Conservation (phyloP, 2,888 invertebrate genomes). For the Zootermopsis nevadensis region DNA sequence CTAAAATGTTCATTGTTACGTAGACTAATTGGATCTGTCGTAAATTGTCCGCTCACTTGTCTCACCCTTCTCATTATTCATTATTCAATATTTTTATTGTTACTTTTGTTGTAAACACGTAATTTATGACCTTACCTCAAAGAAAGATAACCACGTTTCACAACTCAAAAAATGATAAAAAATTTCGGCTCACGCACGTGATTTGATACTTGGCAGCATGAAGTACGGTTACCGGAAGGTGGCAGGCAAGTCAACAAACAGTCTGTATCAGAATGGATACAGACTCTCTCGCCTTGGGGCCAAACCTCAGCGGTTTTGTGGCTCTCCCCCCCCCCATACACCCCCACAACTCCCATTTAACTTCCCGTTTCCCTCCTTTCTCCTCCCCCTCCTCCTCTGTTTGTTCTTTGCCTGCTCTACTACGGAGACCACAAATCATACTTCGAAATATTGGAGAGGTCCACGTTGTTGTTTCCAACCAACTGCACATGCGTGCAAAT, state of each 20-base stretch:
- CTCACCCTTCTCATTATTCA: no score
- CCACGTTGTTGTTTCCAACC: not conserved
- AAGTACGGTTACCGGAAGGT: not conserved
- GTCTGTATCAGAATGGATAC: not conserved
- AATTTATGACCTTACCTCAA: no score
- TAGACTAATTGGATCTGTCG: no score
- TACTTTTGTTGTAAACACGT: no score
- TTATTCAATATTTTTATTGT: no score
- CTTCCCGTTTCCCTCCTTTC: not conserved
- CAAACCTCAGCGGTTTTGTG: not conserved
- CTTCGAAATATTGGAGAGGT: not conserved
- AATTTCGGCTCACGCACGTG: no score
- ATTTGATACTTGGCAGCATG: no score
- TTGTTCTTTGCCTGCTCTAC: not conserved
- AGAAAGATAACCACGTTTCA: no score
- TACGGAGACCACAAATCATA: not conserved
- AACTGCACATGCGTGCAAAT: not conserved
- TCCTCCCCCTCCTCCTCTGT: not conserved
- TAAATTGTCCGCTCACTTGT: no score
- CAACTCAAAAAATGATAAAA: no score
- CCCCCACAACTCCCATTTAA: not conserved
- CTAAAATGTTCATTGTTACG: no score
- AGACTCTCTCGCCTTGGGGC: not conserved
- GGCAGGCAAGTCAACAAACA: not conserved
- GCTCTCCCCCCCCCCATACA: not conserved